Base-by-base conservation (phyloP, 2,888 invertebrate genomes). In the Chaitophorus viminalis region DNA sequence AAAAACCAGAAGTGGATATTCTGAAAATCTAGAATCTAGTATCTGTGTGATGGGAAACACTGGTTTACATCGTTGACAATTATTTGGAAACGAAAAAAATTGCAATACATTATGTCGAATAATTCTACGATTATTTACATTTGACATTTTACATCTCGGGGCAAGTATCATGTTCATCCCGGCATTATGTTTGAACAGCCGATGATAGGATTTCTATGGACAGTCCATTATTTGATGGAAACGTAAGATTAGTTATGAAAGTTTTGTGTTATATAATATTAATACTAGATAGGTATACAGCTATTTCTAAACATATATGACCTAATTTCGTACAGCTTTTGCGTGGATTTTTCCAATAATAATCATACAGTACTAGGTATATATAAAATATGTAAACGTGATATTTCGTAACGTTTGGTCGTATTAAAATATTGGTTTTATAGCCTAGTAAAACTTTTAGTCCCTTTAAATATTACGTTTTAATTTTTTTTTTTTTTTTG, bases 211-310 rank as follows among this genome's bases (percentile, higher is more conserved):
- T 82, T 31, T 25, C 0, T 82, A 52, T 72, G 72, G 70, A 72
- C 72, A 52, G 70, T 33, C 72, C 72, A 72, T 82, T 82, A 72
- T 52, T 46, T 46, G 33, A 82, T 46, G 46, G 31, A 70, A 52
- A 52, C 33, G 72, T 72, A 82, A n/a, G 82, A 52, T 72, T 72
- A 25, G 82, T 72, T 82, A 72, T 54, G 54, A 82, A 82, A 72
- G 82, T 25, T 31, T 52, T 25, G 46, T 65, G 8, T 25, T 39
- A 39, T 39, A 5, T 39, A 5, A 39, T 39, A 39, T 39, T 39
- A 39, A 5, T 39, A 5, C 6, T 5, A 39, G 6, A 39, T 3
- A n/a, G 9, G 46, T 4, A n/a, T 46, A 46, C 46, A n/a, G n/a
- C n/a, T n/a, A n/a, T 33, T 60, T 17, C 78, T 79, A 60, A 60